phyloP scores from a whole-genome alignment of 2,113 vertebrate species.

The Xiphophorus couchianus region DNA sequence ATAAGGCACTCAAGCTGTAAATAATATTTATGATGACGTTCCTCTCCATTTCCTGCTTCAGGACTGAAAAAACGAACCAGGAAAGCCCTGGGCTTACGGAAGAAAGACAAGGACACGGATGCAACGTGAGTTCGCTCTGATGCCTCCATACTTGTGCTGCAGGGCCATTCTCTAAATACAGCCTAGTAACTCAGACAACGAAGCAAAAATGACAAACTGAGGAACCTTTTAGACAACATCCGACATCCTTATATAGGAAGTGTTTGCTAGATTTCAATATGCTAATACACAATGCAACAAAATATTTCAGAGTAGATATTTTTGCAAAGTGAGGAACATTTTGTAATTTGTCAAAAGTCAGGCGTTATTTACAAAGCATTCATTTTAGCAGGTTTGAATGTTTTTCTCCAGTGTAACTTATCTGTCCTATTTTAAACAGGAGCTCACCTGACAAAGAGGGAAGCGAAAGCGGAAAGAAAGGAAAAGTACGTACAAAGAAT shows the following conservation, averaged over 20 bases:
- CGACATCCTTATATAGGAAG: not conserved
- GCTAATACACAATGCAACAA: too few relatives aligned
- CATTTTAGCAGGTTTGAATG: not conserved
- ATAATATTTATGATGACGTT: slow-evolving; percentile 17
- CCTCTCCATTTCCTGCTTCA: slow-evolving; percentile 50
- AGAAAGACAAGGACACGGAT: slow-evolving; percentile 96
- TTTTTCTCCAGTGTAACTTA: not conserved
- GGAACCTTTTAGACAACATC: not conserved
- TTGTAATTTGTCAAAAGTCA: too few relatives aligned
- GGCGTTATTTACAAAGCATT: not conserved
- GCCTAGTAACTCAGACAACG: not conserved
- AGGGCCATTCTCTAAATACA: not conserved
- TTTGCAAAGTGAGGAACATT: too few relatives aligned
- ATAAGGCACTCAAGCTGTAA: not conserved
- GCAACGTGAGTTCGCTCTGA: slow-evolving; percentile 85
- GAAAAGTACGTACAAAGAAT: slow-evolving; percentile 53
- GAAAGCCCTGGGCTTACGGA: slow-evolving; percentile 96
- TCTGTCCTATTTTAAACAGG: slow-evolving; percentile 72
- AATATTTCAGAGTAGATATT: too few relatives aligned
- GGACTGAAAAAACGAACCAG: slow-evolving; percentile 99
- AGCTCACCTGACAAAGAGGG: slow-evolving; percentile 95
- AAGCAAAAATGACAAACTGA: too few relatives aligned
- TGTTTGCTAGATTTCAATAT: too few relatives aligned
- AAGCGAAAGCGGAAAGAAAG: slow-evolving; percentile 85
- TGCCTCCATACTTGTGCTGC: not conserved